phyloP scores from a whole-genome alignment of 2,113 vertebrate species.

The Nematolebias whitei region DNA sequence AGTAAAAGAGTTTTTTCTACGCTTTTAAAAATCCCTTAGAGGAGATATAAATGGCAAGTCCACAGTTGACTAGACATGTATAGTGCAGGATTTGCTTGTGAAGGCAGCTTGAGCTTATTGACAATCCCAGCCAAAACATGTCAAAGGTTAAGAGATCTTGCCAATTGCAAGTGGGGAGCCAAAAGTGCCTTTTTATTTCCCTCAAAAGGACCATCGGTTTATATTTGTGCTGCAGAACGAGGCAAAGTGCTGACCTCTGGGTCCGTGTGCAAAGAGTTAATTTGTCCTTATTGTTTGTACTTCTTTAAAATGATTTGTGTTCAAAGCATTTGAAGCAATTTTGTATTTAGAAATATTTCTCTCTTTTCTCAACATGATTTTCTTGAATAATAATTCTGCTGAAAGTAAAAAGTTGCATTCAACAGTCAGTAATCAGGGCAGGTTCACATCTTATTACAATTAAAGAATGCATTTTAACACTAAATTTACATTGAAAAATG shows the following conservation, averaged over 20 bases:
- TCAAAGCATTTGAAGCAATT: slow-evolving; percentile 23
- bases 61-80: slow-evolving; percentile 72
- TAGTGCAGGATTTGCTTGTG: slow-evolving; percentile 75
- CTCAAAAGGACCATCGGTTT: slow-evolving; percentile 69
- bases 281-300: slow-evolving; percentile 54
- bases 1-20: slow-evolving; percentile 76
- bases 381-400: slow-evolving; percentile 24
- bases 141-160: slow-evolving; percentile 79
- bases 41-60: slow-evolving; percentile 76
- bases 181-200: slow-evolving; percentile 63
- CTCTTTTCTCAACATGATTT: slow-evolving; percentile 50
- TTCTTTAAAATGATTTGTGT: slow-evolving; percentile 28
- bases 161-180: slow-evolving; percentile 70
- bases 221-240: slow-evolving; percentile 62
- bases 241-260: slow-evolving; percentile 50
- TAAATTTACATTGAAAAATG: too few species aligned
- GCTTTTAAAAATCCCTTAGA: slow-evolving; percentile 79
- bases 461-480: too few species aligned
- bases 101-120: slow-evolving; percentile 73
- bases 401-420: too few species aligned
- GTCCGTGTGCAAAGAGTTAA: slow-evolving; percentile 57
- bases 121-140: slow-evolving; percentile 77
- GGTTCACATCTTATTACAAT: too few species aligned
- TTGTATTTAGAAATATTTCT: slow-evolving; percentile 21
- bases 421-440: too few species aligned